Evolutionary conservation across 2,888 invertebrate genomes (phyloP).

Genomic region (Microctonus brassicae): DNA sequence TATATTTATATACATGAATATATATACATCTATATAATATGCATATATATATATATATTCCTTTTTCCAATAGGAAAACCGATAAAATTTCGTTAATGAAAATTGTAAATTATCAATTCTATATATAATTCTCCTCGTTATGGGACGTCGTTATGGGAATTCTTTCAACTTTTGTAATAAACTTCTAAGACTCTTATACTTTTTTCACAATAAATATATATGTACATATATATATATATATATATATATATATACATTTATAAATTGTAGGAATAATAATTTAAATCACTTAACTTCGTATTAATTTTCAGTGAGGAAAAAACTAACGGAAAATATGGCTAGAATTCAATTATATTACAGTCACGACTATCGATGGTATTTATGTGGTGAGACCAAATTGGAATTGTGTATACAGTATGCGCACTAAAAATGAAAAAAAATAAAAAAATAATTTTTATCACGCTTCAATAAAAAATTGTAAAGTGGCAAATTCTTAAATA

Average conservation of each 20-base stretch:
- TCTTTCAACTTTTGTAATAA: constrained; percentile 6
- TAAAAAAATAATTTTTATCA: background rate
- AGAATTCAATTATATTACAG: too few species aligned
- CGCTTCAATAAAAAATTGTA: constrained; percentile 19
- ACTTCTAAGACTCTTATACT: background rate
- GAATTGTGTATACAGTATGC: background rate
- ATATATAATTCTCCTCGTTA: background rate
- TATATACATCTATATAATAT: background rate
- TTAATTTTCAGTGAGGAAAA: background rate
- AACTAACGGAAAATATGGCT: too few species aligned
- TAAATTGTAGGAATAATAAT: background rate
- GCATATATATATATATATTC: background rate
- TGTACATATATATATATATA: background rate
- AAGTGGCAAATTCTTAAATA: constrained; percentile 25
- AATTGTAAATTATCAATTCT: constrained; percentile 10
- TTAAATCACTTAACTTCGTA: background rate
- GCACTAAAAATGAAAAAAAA: too few species aligned
- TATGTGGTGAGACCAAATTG: background rate
- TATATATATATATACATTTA: background rate
- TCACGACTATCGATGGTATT: too few species aligned
- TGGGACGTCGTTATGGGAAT: constrained; percentile 13
- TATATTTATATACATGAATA: background rate
- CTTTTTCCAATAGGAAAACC: background rate
- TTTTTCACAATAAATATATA: background rate
- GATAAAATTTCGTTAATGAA: constrained; percentile 19